Percentiles rank a stretch among this genome's conserved stretches.
phyloP scores from a whole-genome alignment of 1,140 invertebrate genomes.

The Papilio helenus region DNA sequence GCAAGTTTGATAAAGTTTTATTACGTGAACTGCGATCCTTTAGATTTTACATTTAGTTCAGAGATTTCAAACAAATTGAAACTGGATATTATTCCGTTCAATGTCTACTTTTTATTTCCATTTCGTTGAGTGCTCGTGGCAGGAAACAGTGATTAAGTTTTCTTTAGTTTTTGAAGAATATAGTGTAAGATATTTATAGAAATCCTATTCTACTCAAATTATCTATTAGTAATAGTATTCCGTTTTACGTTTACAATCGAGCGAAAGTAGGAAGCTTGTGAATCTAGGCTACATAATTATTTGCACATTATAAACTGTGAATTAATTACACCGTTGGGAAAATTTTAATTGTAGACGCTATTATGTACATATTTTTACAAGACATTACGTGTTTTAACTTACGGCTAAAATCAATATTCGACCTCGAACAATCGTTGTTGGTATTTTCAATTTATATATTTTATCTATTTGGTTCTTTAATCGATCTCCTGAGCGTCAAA shows the following conservation, averaged over 20 bases:
- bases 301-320: background rate
- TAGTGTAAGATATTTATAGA: background rate
- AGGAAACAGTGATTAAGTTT: background rate
- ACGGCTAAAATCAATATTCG: no score
- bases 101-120: background rate
- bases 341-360: background rate
- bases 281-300: background rate
- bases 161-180: background rate
- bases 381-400: background rate
- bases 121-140: background rate
- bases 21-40: background rate
- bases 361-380: background rate
- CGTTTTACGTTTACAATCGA: background rate
- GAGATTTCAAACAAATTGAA: background rate
- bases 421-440: no score
- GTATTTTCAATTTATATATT: no score
- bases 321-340: background rate
- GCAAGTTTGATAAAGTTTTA: constrained; percentile 1
- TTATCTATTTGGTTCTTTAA: no score
- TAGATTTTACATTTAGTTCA: background rate
- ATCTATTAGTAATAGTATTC: background rate
- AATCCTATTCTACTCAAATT: background rate
- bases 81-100: background rate
- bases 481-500: no score
- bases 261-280: background rate